phyloP scores from a whole-genome alignment of 2,888 invertebrate species.

The Mesorhabditis spiculigera region DNA sequence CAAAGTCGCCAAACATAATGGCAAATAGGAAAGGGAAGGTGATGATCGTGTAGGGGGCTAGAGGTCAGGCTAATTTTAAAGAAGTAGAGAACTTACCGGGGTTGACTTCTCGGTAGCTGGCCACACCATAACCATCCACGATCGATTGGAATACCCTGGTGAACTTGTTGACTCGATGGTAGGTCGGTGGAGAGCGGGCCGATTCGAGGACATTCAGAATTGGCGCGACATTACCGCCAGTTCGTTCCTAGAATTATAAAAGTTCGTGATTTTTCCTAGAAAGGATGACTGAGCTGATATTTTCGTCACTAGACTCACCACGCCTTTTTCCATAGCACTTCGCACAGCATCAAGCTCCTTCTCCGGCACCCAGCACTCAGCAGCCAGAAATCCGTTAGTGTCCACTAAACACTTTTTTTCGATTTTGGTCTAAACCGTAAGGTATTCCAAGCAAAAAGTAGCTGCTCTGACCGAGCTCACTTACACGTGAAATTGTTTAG shows the following conservation, averaged over 20 bases:
- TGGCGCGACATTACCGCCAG: slow-evolving; percentile 89
- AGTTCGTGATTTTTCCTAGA: not conserved
- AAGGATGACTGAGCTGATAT: no score
- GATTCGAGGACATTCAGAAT: slow-evolving; percentile 91
- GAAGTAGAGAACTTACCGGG: slow-evolving; percentile 69
- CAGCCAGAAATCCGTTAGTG: slow-evolving; percentile 95
- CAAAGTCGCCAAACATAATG: slow-evolving; percentile 94
- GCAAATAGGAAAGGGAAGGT: slow-evolving; percentile 96
- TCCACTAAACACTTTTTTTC: slow-evolving; percentile 65
- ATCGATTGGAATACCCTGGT: slow-evolving; percentile 81
- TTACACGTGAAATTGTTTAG: slow-evolving; percentile 83
- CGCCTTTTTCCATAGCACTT: slow-evolving; percentile 82
- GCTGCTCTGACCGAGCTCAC: not conserved
- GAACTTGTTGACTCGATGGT: slow-evolving; percentile 91
- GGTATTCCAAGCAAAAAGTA: no score
- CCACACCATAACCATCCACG: slow-evolving; percentile 92
- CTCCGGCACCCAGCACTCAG: slow-evolving; percentile 93
- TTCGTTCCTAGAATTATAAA: slow-evolving; percentile 9
- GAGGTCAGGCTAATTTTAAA: slow-evolving; percentile 13
- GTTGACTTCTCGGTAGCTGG: slow-evolving; percentile 90
- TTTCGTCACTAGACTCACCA: slow-evolving; percentile 67
- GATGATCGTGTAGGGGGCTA: slow-evolving; percentile 90
- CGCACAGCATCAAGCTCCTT: slow-evolving; percentile 85
- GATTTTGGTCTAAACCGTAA: not conserved
- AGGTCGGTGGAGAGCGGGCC: slow-evolving; percentile 84